Conservation (phyloP, 1,140 invertebrate genomes). For the Papilio polyxenes region DNA sequence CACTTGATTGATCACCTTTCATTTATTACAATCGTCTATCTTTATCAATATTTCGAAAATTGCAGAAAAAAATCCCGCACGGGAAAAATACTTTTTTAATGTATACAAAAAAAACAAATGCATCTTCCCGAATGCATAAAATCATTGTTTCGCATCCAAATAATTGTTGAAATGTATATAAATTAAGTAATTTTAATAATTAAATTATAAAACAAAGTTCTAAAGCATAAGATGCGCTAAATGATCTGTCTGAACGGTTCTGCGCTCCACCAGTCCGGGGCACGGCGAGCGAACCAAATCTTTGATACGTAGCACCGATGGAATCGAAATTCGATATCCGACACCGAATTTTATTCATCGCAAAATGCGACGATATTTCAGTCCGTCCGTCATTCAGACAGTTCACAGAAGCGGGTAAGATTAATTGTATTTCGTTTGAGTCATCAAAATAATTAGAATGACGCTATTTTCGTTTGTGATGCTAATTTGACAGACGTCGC, state of each 20-base stretch:
- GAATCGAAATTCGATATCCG: constrained; percentile 79
- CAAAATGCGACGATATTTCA: constrained; percentile 78
- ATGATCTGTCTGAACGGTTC: constrained; percentile 49
- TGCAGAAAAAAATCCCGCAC: background rate
- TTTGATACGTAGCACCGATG: constrained; percentile 78
- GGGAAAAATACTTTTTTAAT: background rate
- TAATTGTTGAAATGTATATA: no score
- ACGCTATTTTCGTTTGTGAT: constrained; percentile 79
- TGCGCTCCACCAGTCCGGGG: constrained; percentile 59
- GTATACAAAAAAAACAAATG: background rate
- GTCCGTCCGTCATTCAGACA: constrained; percentile 77
- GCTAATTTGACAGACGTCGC: constrained; percentile 80
- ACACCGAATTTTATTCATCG: constrained; percentile 76
- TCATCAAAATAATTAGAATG: constrained; percentile 81
- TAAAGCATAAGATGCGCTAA: background rate
- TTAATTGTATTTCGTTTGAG: constrained; percentile 80
- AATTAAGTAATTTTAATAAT: background rate
- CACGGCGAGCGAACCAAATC: constrained; percentile 65
- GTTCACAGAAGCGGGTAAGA: constrained; percentile 79
- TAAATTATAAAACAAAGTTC: background rate
- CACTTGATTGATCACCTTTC: constrained; percentile 32
- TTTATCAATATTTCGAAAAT: constrained; percentile 11
- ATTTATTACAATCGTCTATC: background rate
- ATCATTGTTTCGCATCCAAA: no score
- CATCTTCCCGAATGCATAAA: no score